phyloP scores from a whole-genome alignment of 2,888 invertebrate species.

The Tachina lurida region DNA sequence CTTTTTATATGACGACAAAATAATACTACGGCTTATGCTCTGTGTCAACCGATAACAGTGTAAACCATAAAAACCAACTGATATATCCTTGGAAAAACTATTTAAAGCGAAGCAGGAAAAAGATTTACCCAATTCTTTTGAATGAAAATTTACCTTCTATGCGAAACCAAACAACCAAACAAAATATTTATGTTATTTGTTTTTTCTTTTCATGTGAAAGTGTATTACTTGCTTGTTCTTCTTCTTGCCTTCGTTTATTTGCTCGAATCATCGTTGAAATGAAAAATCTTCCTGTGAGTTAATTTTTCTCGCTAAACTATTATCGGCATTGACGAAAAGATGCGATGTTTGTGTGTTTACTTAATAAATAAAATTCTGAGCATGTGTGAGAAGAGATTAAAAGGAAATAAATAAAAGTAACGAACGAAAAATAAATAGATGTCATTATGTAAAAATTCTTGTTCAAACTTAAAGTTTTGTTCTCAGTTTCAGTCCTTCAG shows the following conservation, averaged over 20 bases:
- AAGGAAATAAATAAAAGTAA: slow-evolving; percentile 8
- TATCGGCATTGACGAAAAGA: slow-evolving; percentile 35
- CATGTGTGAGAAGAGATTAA: slow-evolving; percentile 55
- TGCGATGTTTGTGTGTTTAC: slow-evolving; percentile 36
- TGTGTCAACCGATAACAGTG: too few species aligned
- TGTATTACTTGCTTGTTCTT: slow-evolving; percentile 21
- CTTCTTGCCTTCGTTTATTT: slow-evolving; percentile 45
- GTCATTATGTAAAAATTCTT: neutral
- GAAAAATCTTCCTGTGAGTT: slow-evolving; percentile 39
- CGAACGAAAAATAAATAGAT: neutral
- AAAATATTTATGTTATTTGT: slow-evolving; percentile 20
- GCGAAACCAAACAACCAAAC: neutral
- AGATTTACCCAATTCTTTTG: too few species aligned
- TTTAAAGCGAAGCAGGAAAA: too few species aligned
- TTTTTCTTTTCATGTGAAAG: slow-evolving; percentile 23
- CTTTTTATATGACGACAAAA: too few species aligned
- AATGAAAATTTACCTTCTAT: neutral
- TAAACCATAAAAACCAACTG: too few species aligned
- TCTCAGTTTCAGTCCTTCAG: neutral
- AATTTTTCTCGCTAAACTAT: slow-evolving; percentile 11
- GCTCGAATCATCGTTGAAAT: slow-evolving; percentile 36
- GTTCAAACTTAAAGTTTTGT: neutral
- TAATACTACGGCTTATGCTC: too few species aligned
- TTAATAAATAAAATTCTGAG: slow-evolving; percentile 13
- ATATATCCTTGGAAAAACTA: too few species aligned